Conservation (phyloP, 2,888 invertebrate species). For the Alsophila aescularia region DNA sequence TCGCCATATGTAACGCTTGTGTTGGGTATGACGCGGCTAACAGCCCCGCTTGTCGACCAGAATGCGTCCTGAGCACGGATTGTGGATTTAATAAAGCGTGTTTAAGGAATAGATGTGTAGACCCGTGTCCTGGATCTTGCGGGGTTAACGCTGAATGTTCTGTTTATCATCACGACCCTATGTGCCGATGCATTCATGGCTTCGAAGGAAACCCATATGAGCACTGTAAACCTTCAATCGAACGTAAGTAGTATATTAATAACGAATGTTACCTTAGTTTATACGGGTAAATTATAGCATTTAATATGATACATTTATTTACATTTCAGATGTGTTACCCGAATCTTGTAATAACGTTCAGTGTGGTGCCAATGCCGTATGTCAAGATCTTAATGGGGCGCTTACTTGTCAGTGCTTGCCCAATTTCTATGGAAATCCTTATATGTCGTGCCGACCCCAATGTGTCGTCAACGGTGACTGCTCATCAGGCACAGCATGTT, state of each 20-base stretch:
- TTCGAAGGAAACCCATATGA: slow-evolving; percentile 91
- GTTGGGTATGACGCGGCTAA: slow-evolving; percentile 86
- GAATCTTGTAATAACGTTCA: slow-evolving; percentile 87
- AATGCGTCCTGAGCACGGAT: slow-evolving; percentile 92
- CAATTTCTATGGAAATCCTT: slow-evolving; percentile 92
- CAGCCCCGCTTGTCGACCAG: slow-evolving; percentile 91
- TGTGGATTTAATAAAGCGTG: slow-evolving; percentile 92
- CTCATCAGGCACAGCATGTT: slow-evolving; percentile 87
- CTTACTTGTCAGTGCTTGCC: slow-evolving; percentile 89
- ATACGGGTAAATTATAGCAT: too few relatives aligned
- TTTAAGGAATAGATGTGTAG: slow-evolving; percentile 88
- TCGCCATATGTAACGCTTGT: slow-evolving; percentile 92
- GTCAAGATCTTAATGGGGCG: slow-evolving; percentile 86
- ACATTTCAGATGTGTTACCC: slow-evolving; percentile 68
- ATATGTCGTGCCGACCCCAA: slow-evolving; percentile 90
- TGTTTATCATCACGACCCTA: slow-evolving; percentile 89
- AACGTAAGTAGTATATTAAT: slow-evolving; percentile 72
- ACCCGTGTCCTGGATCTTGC: slow-evolving; percentile 92
- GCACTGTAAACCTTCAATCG: slow-evolving; percentile 86
- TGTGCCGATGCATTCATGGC: slow-evolving; percentile 88
- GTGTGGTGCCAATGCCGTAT: slow-evolving; percentile 90
- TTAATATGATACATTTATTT: slow-evolving; percentile 1
- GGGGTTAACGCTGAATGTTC: slow-evolving; percentile 89
- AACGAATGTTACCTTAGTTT: background rate
- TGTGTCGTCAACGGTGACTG: slow-evolving; percentile 94